Base-by-base conservation (phyloP, 2,888 invertebrate genomes). In the Agriotes lineatus region DNA sequence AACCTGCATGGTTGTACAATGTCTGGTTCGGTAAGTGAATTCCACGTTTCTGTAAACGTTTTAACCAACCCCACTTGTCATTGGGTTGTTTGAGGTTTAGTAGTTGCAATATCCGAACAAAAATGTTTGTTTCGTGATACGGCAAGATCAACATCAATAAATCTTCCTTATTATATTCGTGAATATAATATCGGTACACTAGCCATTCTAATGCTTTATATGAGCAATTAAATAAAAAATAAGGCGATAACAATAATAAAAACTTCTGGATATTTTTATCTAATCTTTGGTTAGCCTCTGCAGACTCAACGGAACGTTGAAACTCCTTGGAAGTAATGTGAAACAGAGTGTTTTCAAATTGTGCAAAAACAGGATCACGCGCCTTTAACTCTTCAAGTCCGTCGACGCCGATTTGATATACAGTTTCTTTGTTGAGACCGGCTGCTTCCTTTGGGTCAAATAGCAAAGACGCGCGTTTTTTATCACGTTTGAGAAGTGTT, bases 131-230 rank as follows among this genome's bases (percentile, higher is more conserved):
- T 78, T 96, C 95, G 83, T 98, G 96, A 82, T 96, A 98, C 0
- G 99, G 98, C 61, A 99, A 83, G 62, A 95, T 92, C 6, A 95
- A 86, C 69, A 91, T 87, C 77, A 99, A 86, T 39, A 98, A 86
- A 0, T 91, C 90, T 79, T 95, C 91, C 63, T 90, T 89, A 80
- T 98, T 98, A 83, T 93, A 98, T 60, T 93, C 88, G 77, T 99
- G 94, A 69, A 99, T 92, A 73, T 92, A 90, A 81, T 93, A 97
- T 75, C 97, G 90, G 78, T 95, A 90, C 48, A 99, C 90, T 1
- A 99, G 87, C 98, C 98, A 99, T 86, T 99, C 99, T 50, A 99
- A 83, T 1, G 96, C 93, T 86, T 97, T 95, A 74, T 97, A 96
- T 0, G 96, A 89, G 5, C 92, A 89, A 76, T 93, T 93, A 0